Evolutionary conservation across 2,113 vertebrate species (phyloP), one percentile per base, ranked within the genome.

Genomic region (Centropus bengalensis): DNA sequence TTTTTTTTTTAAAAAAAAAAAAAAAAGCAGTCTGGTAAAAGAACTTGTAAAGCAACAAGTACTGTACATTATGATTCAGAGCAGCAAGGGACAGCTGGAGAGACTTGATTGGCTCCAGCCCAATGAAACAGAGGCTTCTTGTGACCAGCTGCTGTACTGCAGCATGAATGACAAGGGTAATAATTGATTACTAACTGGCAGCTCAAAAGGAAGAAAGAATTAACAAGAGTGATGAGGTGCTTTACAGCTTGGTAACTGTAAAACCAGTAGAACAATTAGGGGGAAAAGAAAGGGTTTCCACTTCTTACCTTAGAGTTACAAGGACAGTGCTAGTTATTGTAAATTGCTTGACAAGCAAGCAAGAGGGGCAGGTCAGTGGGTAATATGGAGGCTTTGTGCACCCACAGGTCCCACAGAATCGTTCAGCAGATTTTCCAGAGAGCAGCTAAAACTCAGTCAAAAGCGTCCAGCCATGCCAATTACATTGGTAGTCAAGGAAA

Each of bases 141-240:
- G 98, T 98, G 98, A 98, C 98, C 98, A 98, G 98, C 98, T 98
- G 98, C 98, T 98, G 96, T 95, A 96, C 97, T 98, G 96, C 96
- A 98, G 97, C 97, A 95, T 97, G 98, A 98, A 98, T 98, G 98
- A 98, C 98, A 98, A 98, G 98, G 97, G 98, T 98, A 98, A 98
- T 98, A 98, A 99, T 98, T 98, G 98, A 99, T 98, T 97, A 98
- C 95, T 98, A 97, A 97, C 95, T 97, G 98, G 97, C 97, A 95
- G 96, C 97, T 98, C 97, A 97, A 96, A 96, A 97, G 97, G 97
- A 97, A 95, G 98, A 98, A 98, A 95, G 96, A 98, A 98, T 96
- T 96, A 94, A 94, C 96, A 97, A 94, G 92, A 63, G 94, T 55
- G 79, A 96, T 95, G 86, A 96, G 91, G 92, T 91, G 85, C 86